Conservation (phyloP, 2,113 vertebrate species). For the Leucopsar rothschildi region DNA sequence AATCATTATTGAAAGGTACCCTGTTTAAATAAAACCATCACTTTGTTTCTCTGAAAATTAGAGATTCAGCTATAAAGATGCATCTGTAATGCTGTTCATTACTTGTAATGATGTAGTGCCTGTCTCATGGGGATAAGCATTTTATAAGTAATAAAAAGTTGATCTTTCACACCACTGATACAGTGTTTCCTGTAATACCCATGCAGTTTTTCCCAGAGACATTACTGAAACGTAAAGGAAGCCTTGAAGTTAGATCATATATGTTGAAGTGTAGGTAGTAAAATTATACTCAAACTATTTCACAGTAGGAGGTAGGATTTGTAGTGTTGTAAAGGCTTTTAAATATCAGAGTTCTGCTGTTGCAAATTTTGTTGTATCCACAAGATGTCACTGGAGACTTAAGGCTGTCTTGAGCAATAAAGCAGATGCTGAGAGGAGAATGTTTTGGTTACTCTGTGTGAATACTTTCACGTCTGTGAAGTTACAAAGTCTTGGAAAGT, state of each 20-base stretch:
- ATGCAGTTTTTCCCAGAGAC: not conserved
- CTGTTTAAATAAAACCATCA: not conserved
- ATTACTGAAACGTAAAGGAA: not conserved
- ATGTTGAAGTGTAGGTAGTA: not conserved
- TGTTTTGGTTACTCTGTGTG: not conserved
- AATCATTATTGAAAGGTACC: not conserved
- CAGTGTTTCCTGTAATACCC: not conserved
- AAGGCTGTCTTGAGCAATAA: not conserved
- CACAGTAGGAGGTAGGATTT: not conserved
- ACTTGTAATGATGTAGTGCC: not conserved
- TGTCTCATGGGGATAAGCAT: rapidly evolving
- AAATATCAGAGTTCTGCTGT: not conserved
- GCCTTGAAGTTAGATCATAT: not conserved
- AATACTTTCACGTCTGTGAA: not conserved
- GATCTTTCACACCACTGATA: not conserved
- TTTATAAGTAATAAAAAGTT: not conserved
- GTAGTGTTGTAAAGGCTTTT: not conserved
- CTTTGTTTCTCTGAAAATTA: not conserved
- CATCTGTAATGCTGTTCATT: not conserved
- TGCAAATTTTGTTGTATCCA: not conserved
- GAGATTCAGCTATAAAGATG: not conserved
- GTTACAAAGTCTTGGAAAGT: not conserved
- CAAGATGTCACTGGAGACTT: conserved; percentile 47
- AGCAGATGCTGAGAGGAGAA: not conserved
- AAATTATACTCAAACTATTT: not conserved